Percentiles rank a stretch among this genome's conserved stretches.
Evolutionary conservation across 2,113 vertebrate genomes (phyloP).

Genomic region (Capreolus pygargus): DNA sequence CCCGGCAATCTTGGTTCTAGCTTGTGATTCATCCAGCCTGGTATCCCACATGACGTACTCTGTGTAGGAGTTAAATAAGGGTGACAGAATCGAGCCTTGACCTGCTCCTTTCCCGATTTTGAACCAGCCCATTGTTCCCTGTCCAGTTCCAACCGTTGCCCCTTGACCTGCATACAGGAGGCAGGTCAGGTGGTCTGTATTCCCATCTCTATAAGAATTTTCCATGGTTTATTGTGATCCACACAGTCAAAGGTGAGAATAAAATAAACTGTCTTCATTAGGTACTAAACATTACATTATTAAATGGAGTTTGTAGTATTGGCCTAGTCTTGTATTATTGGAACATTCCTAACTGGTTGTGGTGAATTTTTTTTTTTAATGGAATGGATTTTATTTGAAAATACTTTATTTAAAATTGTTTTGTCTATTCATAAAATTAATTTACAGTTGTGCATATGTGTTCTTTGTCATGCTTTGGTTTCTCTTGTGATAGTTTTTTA

Average conservation of each 20-base stretch:
- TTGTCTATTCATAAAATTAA: not conserved
- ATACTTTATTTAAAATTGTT: conserved; percentile 30
- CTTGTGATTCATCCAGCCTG: not conserved
- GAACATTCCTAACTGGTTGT: not conserved
- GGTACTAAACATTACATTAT: not conserved
- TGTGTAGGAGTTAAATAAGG: not conserved
- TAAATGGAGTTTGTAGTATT: not conserved
- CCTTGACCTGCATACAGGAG: not conserved
- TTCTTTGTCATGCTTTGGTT: not conserved
- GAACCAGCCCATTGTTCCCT: not conserved
- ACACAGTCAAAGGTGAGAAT: not conserved
- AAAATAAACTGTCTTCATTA: not conserved
- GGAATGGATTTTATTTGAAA: not conserved
- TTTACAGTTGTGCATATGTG: not conserved
- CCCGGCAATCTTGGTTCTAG: not conserved
- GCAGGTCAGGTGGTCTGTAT: not conserved
- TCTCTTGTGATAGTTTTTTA: not conserved
- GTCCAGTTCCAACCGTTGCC: not conserved
- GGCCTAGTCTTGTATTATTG: not conserved
- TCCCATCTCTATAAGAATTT: not conserved
- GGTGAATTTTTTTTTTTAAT: not conserved
- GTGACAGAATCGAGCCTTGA: not conserved
- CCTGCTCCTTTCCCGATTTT: not conserved
- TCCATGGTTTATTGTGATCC: not conserved
- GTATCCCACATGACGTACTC: not conserved